Evolutionary conservation across 2,888 invertebrate species (phyloP).

Genomic region (Thecocarcelia acutangulata): DNA sequence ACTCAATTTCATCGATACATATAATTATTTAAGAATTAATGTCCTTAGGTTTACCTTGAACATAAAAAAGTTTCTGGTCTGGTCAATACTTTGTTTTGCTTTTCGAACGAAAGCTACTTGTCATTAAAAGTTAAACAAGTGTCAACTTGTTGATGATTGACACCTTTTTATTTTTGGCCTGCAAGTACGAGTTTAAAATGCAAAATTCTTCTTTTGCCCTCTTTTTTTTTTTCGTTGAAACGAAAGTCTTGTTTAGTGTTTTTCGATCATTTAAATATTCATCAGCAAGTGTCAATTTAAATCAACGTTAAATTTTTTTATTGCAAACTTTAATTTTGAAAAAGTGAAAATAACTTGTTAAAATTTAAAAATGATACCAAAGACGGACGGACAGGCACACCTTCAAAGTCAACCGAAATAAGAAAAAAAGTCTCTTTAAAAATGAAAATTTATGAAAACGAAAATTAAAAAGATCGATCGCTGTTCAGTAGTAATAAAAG

Average conservation of each 20-base stretch:
- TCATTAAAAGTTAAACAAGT: slow-evolving; percentile 58
- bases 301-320: slow-evolving; percentile 54
- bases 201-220: slow-evolving; percentile 28
- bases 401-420: slow-evolving; percentile 19
- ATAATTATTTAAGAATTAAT: slow-evolving; percentile 52
- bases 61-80: slow-evolving; percentile 24
- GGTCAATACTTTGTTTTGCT: slow-evolving; percentile 7
- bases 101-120: slow-evolving; percentile 41
- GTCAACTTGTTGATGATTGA: slow-evolving; percentile 68
- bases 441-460: slow-evolving; percentile 52
- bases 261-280: slow-evolving; percentile 58
- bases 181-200: slow-evolving; percentile 28
- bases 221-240: slow-evolving; percentile 23
- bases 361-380: slow-evolving; percentile 51
- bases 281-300: slow-evolving; percentile 62
- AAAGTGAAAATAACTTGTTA: slow-evolving; percentile 68
- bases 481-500: slow-evolving; percentile 48
- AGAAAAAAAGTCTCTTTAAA: slow-evolving; percentile 52
- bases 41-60: slow-evolving; percentile 38
- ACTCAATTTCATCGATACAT: slow-evolving; percentile 2
- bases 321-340: slow-evolving; percentile 48
- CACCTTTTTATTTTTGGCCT: slow-evolving; percentile 56
- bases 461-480: slow-evolving; percentile 64
- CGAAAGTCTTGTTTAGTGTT: slow-evolving; percentile 60
- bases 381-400: slow-evolving; percentile 30